Evolutionary conservation across 2,797 vertebrate species (phyloP).

Genomic region (Pogoniulus pusillus): DNA sequence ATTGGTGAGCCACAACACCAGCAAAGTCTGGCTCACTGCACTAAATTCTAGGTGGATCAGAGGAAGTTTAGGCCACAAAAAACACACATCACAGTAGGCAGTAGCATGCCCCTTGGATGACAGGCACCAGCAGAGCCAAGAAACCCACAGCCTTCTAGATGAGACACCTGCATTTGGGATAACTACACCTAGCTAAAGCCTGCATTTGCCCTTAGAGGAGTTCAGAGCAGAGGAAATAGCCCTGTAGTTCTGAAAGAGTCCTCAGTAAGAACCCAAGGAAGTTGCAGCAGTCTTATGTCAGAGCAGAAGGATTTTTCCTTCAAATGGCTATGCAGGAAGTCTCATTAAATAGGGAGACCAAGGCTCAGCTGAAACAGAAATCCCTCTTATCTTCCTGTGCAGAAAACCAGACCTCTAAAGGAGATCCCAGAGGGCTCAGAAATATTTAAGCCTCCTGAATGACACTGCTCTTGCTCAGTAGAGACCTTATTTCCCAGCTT

Average conservation of each 20-base stretch:
- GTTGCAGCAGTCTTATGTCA: not conserved
- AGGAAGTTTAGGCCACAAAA: not conserved
- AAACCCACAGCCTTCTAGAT: not conserved
- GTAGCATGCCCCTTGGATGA: not conserved
- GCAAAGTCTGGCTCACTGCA: not conserved
- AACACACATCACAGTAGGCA: not conserved
- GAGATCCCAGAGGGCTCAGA: slow-evolving; percentile 26
- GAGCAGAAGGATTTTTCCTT: not conserved
- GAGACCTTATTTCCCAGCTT: not conserved
- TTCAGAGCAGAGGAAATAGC: not conserved
- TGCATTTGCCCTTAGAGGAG: not conserved
- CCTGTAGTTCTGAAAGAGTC: not conserved
- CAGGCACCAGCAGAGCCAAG: not conserved
- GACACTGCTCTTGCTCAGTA: not conserved
- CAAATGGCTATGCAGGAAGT: not conserved
- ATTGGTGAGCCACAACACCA: not conserved
- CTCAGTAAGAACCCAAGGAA: not conserved
- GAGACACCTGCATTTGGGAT: not conserved
- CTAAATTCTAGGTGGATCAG: not conserved
- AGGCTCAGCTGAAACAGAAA: not conserved
- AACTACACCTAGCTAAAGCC: not conserved
- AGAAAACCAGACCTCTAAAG: slow-evolving; percentile 27
- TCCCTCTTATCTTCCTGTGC: slow-evolving; percentile 41
- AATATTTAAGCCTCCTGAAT: slow-evolving; percentile 37
- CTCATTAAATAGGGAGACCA: not conserved